A percentile compares a stretch with the other conserved stretches of the same genome.
These are phyloP conservation scores for Lutjanus erythropterus DNA, from an alignment of 2,113 vertebrate genomes.

Conservation along the genomic window DNA sequence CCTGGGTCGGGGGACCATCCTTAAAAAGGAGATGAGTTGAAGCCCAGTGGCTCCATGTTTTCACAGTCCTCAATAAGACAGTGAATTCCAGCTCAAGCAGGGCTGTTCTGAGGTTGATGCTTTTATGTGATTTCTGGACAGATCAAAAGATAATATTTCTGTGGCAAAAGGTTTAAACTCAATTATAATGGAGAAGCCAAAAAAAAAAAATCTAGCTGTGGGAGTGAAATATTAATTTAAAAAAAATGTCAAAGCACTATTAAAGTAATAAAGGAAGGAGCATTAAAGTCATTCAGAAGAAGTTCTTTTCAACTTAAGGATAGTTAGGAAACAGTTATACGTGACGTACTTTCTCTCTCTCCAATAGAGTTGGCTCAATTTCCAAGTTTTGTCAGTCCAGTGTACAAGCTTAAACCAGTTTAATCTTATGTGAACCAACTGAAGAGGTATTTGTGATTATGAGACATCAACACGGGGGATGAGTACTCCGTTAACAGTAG, in stretches of 20 bases:
- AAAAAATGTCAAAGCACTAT: constrained; percentile 3
- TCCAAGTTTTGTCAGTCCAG: no score
- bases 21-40: constrained; percentile 32
- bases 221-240: constrained; percentile 21
- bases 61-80: constrained; percentile 3
- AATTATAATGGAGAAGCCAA: constrained; percentile 12
- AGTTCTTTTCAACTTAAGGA: background rate
- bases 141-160: constrained; percentile 34
- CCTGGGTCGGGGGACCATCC: constrained; percentile 3
- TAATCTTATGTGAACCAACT: no score
- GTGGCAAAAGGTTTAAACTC: constrained; percentile 11
- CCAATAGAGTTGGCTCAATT: no score
- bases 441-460: no score
- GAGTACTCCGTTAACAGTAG: no score
- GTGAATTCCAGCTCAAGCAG: constrained; percentile 6
- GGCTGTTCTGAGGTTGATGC: background rate
- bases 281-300: background rate
- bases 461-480: no score
- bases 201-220: background rate
- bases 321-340: background rate
- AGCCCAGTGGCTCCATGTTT: constrained; percentile 31
- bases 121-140: constrained; percentile 12
- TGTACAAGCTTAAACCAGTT: no score
- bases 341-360: background rate
- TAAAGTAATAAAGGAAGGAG: background rate